phyloP scores from a whole-genome alignment of 1,140 invertebrate species.

The Charaxes varanes region DNA sequence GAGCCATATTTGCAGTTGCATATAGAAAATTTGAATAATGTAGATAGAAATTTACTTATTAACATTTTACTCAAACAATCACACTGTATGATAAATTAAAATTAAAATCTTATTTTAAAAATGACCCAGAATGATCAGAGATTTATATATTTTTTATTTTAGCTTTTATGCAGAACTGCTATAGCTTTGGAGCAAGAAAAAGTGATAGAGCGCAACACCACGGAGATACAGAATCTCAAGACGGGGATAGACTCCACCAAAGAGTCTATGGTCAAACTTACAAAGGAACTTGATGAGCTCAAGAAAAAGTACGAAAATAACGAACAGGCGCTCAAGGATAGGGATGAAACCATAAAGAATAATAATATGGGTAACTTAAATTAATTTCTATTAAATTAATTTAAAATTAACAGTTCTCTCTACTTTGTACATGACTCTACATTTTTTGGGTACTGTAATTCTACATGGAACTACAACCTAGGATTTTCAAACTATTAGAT shows the following conservation, averaged over 20 bases:
- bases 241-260: slow-evolving; percentile 68
- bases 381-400: not conserved
- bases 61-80: too few relatives aligned
- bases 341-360: slow-evolving; percentile 78
- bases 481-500: too few relatives aligned
- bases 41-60: too few relatives aligned
- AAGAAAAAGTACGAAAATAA: slow-evolving; percentile 72
- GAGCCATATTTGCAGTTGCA: too few relatives aligned
- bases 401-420: too few relatives aligned
- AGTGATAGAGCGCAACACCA: slow-evolving; percentile 63
- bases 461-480: not conserved
- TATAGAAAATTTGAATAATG: too few relatives aligned
- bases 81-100: too few relatives aligned
- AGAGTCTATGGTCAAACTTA: slow-evolving; percentile 69
- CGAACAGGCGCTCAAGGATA: slow-evolving; percentile 72
- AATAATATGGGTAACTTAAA: slow-evolving; percentile 76
- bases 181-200: slow-evolving; percentile 80
- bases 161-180: slow-evolving; percentile 74
- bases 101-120: too few relatives aligned
- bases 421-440: too few relatives aligned
- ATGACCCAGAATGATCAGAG: too few relatives aligned
- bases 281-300: slow-evolving; percentile 60
- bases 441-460: too few relatives aligned
- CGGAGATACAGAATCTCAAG: slow-evolving; percentile 65
- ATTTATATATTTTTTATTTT: too few relatives aligned